Evolutionary conservation across 2,113 vertebrate species (phyloP).

Genomic region (Tragelaphus strepsiceros): DNA sequence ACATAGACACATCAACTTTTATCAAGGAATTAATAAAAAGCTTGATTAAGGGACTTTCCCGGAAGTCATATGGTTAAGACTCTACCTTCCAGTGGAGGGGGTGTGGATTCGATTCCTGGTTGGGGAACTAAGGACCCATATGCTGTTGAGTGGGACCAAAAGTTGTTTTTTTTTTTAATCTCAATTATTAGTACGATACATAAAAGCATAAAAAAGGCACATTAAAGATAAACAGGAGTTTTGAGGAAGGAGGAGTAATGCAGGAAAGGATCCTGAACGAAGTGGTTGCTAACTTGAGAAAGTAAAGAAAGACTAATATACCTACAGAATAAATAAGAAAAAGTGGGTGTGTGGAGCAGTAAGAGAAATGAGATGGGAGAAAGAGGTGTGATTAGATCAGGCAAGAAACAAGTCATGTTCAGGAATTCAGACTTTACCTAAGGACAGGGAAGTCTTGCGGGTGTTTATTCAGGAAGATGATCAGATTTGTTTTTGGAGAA

Average conservation of each 20-base stretch:
- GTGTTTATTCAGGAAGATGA: neutral
- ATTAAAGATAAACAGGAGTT: neutral
- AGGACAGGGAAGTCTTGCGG: neutral
- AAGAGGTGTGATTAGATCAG: neutral
- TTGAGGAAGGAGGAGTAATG: neutral
- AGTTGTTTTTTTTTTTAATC: neutral
- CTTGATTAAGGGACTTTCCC: neutral
- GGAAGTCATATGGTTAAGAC: neutral
- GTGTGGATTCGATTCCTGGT: neutral
- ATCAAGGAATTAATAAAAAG: neutral
- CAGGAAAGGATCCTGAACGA: neutral
- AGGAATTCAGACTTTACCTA: neutral
- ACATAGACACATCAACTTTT: neutral
- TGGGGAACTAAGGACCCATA: neutral
- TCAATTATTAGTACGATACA: neutral
- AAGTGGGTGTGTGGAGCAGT: rapidly evolving
- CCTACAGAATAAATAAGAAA: neutral
- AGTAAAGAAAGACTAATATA: neutral
- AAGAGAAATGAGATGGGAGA: neutral
- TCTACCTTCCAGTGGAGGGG: neutral
- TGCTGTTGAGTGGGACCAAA: neutral
- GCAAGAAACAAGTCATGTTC: neutral
- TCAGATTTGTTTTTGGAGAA: neutral
- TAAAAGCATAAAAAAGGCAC: neutral
- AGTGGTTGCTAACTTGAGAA: neutral